Evolutionary conservation across 2,113 vertebrate species (phyloP).

Genomic region (Prolemur simus): DNA sequence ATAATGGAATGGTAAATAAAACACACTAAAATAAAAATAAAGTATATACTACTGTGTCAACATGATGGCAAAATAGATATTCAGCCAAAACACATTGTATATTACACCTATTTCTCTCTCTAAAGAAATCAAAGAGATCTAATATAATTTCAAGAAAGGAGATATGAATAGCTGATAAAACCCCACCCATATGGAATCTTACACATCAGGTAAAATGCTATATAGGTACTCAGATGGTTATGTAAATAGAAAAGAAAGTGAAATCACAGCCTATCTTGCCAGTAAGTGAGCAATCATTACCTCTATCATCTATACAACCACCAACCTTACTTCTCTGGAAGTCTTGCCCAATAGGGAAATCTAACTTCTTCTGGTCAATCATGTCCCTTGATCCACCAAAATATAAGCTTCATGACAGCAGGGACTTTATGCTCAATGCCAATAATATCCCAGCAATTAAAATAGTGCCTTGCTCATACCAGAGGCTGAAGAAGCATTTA

Average conservation of each 20-base stretch:
- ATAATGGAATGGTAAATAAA: conserved; percentile 34
- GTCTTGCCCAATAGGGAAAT: neutral
- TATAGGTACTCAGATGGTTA: conserved; percentile 44
- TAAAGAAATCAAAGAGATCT: neutral
- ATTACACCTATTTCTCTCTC: neutral
- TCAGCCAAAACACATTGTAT: neutral
- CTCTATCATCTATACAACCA: conserved; percentile 68
- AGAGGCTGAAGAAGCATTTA: neutral
- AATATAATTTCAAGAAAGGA: conserved; percentile 22
- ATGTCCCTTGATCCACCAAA: neutral
- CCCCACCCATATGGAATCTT: neutral
- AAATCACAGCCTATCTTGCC: conserved; percentile 70
- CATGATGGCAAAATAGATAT: neutral
- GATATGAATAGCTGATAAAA: conserved; percentile 51
- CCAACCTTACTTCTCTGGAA: conserved; percentile 66
- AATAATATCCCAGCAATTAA: neutral
- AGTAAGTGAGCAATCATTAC: conserved; percentile 63
- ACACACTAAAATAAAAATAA: neutral
- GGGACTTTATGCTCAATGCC: neutral
- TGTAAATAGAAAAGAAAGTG: conserved; percentile 67
- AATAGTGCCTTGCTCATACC: neutral
- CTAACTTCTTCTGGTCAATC: neutral
- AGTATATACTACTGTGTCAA: neutral
- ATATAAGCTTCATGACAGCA: neutral
- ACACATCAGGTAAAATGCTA: conserved; percentile 40